Evolutionary conservation across 2,113 vertebrate species (phyloP), one percentile per base, ranked within the genome.

Genomic region (Oceanodroma tethys): DNA sequence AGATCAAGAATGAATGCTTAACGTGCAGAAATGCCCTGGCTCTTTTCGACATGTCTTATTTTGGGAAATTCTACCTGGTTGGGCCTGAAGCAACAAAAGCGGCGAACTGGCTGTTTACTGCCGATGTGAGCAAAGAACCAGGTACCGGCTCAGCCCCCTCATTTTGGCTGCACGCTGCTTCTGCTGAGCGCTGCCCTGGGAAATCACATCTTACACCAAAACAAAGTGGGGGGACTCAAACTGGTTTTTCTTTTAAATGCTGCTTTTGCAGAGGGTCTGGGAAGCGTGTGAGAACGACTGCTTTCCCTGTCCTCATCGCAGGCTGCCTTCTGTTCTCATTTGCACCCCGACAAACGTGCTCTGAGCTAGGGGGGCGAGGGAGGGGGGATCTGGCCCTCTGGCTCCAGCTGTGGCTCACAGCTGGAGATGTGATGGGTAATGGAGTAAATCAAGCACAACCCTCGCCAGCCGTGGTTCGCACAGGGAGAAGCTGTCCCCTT

Each of bases 1-100:
- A 99, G 99, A 99, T 99, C 94, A 98, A 93, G 97, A 98, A 94
- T 0, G 99, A 99, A 94, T 99, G 99, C 59, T 97, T 99, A 88
- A 97, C 98, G 3, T 99, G 99, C 96, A 97, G 99, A 94, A 98
- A 98, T 3, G 97, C 98, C 0, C 98, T 99, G 9, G 99, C 99
- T 1, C 98, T 99, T 81, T 99, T 99, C 12, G 90, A 99, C 98
- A 99, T 99, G 99, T 99, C 99, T 91, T 99, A 99, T 98, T 99
- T 99, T 19, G 99, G 99, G 55, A 99, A 99, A 95, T 99, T 99
- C 98, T 99, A 99, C 98, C 98, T 99, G 95, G 97, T 99, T 16
- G 99, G 99, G 32, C 98, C 97, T 0, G 99, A 99, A 17, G 99
- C 99, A 30, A 98, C 98, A 32, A 98, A 98, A 93, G 99, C 99